Evolutionary conservation across 2,113 vertebrate genomes (phyloP).

Genomic region (Prolemur simus): DNA sequence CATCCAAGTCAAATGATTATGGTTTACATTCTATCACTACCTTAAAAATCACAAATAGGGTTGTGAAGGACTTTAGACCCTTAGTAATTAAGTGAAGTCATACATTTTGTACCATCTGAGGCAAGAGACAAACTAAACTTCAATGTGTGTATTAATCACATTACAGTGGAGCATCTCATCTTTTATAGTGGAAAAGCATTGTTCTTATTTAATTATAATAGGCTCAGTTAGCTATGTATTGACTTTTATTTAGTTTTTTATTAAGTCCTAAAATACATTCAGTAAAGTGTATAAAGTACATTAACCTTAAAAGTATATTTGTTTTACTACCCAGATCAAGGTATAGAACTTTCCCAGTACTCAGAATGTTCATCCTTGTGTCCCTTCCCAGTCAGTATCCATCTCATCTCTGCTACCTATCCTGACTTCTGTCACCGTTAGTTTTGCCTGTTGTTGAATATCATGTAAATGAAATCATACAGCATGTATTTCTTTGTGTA

Average conservation of each 20-base stretch:
- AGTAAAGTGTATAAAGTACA: neutral
- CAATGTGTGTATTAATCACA: neutral
- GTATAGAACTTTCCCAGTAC: neutral
- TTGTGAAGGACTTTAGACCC: neutral
- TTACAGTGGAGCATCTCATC: neutral
- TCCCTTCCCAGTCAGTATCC: neutral
- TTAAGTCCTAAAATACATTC: neutral
- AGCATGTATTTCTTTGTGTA: neutral
- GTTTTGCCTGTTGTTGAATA: constrained; percentile 5
- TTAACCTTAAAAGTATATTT: neutral
- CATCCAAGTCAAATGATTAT: neutral
- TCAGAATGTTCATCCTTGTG: neutral
- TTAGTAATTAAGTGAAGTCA: neutral
- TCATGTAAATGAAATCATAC: neutral
- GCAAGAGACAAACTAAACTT: neutral
- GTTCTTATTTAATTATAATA: neutral
- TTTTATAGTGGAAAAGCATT: neutral
- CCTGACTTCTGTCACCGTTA: neutral
- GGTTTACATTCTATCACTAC: neutral
- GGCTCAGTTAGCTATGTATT: neutral
- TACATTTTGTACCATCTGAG: neutral
- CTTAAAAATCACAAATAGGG: neutral
- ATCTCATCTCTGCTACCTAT: neutral
- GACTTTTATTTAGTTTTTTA: neutral
- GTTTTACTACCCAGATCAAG: neutral